A percentile compares a stretch with the other conserved stretches of the same genome.
Conservation (phyloP, 2,797 vertebrate genomes). For the Kryptolebias ocellatus region DNA sequence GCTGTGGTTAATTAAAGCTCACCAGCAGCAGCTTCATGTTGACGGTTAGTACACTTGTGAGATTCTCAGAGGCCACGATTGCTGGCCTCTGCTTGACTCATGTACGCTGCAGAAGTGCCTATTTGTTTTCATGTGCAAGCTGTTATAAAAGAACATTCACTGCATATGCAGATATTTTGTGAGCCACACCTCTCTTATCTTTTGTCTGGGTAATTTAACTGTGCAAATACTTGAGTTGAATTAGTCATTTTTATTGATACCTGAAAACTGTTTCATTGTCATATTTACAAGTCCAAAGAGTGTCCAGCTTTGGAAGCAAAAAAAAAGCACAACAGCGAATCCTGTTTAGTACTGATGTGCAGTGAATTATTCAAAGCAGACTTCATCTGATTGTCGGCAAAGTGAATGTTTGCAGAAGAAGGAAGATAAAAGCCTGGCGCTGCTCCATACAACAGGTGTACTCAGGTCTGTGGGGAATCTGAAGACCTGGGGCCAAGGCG, state of each 20-base stretch:
- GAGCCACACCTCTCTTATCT: slow-evolving; percentile 34
- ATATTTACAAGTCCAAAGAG: slow-evolving; percentile 50
- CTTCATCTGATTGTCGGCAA: slow-evolving; percentile 27
- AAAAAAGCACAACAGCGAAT: slow-evolving; percentile 4
- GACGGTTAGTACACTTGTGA: slow-evolving; percentile 61
- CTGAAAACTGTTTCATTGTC: slow-evolving; percentile 34
- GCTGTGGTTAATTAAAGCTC: slow-evolving; percentile 75
- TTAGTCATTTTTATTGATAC: slow-evolving; percentile 29
- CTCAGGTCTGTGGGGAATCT: slow-evolving; percentile 46
- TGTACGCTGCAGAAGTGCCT: slow-evolving; percentile 18
- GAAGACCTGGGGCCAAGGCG: slow-evolving; percentile 37
- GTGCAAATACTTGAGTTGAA: slow-evolving; percentile 36
- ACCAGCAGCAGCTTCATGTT: slow-evolving; percentile 53
- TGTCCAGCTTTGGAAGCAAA: not conserved
- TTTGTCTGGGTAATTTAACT: slow-evolving; percentile 31
- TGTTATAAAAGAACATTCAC: slow-evolving; percentile 23
- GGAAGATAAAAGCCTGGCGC: slow-evolving; percentile 52
- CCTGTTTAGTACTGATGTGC: slow-evolving; percentile 6
- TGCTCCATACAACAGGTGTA: slow-evolving; percentile 59
- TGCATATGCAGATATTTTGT: slow-evolving; percentile 43
- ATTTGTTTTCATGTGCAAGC: slow-evolving; percentile 25
- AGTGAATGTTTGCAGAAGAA: slow-evolving; percentile 28
- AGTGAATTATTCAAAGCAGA: slow-evolving; percentile 31
- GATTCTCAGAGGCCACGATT: slow-evolving; percentile 63
- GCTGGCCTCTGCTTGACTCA: slow-evolving; percentile 53